A percentile compares a stretch with the other conserved stretches of the same genome.
phyloP scores from a whole-genome alignment of 2,797 vertebrate species.

The Artibeus jamaicensis region DNA sequence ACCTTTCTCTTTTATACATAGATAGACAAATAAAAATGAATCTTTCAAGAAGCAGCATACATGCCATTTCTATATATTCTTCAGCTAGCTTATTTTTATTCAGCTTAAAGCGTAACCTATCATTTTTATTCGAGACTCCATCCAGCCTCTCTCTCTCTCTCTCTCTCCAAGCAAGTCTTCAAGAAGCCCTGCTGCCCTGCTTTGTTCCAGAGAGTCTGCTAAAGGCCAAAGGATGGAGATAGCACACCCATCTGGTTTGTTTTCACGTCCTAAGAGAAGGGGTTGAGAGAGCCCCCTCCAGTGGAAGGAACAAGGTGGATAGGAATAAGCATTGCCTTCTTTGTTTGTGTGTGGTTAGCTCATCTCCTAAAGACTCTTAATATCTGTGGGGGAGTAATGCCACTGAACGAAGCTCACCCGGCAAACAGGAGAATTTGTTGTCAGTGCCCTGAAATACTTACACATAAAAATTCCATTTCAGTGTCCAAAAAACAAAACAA shows the following conservation, averaged over 20 bases:
- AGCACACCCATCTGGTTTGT: conserved; percentile 71
- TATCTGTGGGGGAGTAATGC: conserved; percentile 65
- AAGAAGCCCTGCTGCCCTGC: conserved; percentile 63
- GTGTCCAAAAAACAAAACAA: background rate
- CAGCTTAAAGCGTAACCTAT: conserved; percentile 70
- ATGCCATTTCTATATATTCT: conserved; percentile 76
- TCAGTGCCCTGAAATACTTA: conserved; percentile 53
- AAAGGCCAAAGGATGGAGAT: conserved; percentile 65
- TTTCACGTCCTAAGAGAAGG: conserved; percentile 63
- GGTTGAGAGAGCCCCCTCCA: conserved; percentile 71
- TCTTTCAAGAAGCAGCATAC: conserved; percentile 74
- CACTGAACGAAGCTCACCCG: conserved; percentile 58
- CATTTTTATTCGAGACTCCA: conserved; percentile 77
- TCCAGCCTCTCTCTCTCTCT: conserved; percentile 1
- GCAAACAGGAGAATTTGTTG: conserved; percentile 39
- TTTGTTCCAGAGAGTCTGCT: conserved; percentile 67
- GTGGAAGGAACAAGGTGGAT: conserved; percentile 65
- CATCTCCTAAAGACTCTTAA: conserved; percentile 57
- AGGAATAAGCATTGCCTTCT: conserved; percentile 34
- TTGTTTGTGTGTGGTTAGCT: conserved; percentile 67
- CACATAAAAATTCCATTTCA: conserved; percentile 44
- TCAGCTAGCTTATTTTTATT: conserved; percentile 79
- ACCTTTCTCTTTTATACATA: conserved; percentile 74
- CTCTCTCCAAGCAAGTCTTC: conserved; percentile 68
- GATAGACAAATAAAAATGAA: conserved; percentile 81